Base-by-base conservation (phyloP, 2,888 invertebrate species). In the Stenolophus ochropezus region DNA sequence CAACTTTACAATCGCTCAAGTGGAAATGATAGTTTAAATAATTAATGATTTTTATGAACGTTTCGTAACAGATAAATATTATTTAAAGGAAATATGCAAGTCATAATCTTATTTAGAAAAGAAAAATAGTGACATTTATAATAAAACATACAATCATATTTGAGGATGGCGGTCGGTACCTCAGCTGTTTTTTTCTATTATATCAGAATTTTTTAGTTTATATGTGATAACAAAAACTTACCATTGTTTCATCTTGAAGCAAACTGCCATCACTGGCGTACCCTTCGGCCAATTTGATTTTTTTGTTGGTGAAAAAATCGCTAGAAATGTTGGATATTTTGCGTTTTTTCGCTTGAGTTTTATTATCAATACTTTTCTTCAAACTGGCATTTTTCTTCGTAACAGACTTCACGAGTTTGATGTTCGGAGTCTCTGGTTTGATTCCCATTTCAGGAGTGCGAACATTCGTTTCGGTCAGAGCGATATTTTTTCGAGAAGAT, bases 361-460 rank as follows among this genome's bases (percentile, higher is more conserved):
- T 69, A 71, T 69, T 51, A 16, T 69, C 69, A 4, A 33, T 1
- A 53, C 79, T 79, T 33, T 79, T 79, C 21, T 53, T 69, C 16
- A 79, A 23, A 33, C 79, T 79, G 0, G 69, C 79, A n/a, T 25
- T 79, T 27, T 69, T 65, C 27, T 79, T 79, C 51, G 8, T 51
- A 4, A 69, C 51, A n/a, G 69, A 69, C n/a, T 69, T 79, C 16
- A 79, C 69, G 6, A 69, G 14, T 27, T 79, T 79, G 3, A 79
- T 69, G 6, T 53, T 71, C 0, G 79, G 69, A 18, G 69, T 79
- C 11, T 11, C 18, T 4, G 25, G 53, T 20, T 61, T 61, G 4
- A 51, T 27, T 69, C 56, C 33, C n/a, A 56, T 4, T 20, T 69
- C 79, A n/a, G 79, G 79, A 51, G 79, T 79, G n/a, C 51, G 51